These are phyloP conservation scores for Sardina pilchardus DNA, from an alignment of 2,113 vertebrate species.

Conservation along the genomic window DNA sequence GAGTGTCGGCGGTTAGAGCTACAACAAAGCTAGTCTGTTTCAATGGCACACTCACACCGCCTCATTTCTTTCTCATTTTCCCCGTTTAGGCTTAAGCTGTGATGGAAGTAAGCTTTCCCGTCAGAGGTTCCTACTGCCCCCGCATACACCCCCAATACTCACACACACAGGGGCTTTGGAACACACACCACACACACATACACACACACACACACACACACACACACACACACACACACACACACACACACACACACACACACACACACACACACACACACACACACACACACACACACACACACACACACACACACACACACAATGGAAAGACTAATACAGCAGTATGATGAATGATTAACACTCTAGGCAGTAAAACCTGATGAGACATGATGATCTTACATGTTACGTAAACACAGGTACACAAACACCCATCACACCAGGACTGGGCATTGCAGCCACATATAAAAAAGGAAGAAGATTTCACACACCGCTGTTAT, in stretches of 20 bases:
- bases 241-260: not conserved
- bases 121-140: not conserved
- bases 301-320: not conserved
- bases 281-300: not conserved
- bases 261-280: not conserved
- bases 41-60: not conserved
- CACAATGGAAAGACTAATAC: not conserved
- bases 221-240: not conserved
- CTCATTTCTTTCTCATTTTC: not conserved
- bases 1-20: not conserved
- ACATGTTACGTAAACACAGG: not conserved
- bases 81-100: not conserved
- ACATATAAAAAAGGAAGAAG: not conserved
- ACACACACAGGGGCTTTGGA: not conserved
- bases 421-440: not conserved
- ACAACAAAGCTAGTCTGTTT: constrained; percentile 18
- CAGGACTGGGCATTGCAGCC: not conserved
- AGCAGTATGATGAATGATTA: not conserved
- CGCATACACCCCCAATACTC: not conserved
- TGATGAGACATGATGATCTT: not conserved
- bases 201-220: not conserved
- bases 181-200: not conserved
- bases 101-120: constrained; percentile 12
- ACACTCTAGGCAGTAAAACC: not conserved
- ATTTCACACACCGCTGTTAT: not conserved